Evolutionary conservation across 2,113 vertebrate genomes (phyloP).

Genomic region (Eulemur rufifrons): DNA sequence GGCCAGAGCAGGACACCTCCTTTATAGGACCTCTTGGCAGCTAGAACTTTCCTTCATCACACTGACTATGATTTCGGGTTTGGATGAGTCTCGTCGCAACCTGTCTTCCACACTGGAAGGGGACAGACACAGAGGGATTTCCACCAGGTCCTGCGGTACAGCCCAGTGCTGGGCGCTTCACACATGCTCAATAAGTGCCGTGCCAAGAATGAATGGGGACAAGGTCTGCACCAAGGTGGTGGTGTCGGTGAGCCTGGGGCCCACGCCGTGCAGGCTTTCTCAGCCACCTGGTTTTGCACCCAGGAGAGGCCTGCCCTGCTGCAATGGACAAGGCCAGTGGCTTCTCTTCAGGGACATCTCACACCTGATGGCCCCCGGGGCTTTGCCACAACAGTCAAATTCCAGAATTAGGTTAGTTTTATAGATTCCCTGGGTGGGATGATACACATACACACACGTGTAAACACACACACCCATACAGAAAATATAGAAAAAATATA

Average conservation of each 20-base stretch:
- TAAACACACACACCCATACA: no score
- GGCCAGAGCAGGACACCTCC: neutral
- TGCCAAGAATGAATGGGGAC: neutral
- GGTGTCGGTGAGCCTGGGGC: neutral
- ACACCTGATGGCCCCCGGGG: no score
- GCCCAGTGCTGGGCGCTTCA: neutral
- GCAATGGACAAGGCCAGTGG: neutral
- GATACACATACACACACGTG: fast-evolving
- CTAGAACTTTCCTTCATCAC: neutral
- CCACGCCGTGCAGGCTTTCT: fast-evolving
- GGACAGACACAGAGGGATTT: neutral
- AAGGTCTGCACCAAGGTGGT: fast-evolving
- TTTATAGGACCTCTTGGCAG: neutral
- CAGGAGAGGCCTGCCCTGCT: neutral
- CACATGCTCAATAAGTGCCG: neutral
- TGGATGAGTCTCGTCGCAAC: neutral
- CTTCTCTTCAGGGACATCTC: neutral
- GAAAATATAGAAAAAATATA: neutral
- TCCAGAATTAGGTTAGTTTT: neutral
- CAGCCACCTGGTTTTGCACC: fast-evolving
- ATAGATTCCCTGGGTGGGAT: no score
- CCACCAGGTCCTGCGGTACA: no score
- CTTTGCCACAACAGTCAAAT: no score
- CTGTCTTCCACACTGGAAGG: neutral
- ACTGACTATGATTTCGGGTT: fast-evolving